Conservation (phyloP, 2,888 invertebrate genomes). For the Torymus aiolomorphi region DNA sequence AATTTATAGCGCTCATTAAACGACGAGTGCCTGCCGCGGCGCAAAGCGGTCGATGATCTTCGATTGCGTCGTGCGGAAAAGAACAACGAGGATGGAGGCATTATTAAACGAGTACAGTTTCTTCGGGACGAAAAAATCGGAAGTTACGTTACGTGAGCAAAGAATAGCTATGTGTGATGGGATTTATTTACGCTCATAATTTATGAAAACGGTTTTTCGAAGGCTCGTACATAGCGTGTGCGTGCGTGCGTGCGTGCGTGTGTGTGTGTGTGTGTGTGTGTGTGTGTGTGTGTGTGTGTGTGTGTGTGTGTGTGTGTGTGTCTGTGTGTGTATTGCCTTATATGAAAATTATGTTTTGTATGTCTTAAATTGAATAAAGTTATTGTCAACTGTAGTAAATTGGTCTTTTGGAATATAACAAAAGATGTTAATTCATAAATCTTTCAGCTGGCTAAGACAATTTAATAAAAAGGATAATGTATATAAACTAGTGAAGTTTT, state of each 20-base stretch:
- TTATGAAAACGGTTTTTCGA: background rate
- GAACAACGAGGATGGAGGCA: background rate
- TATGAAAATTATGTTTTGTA: background rate
- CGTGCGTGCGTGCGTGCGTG: no score
- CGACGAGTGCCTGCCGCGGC: background rate
- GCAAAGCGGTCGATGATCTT: conserved; percentile 36
- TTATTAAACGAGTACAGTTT: conserved; percentile 7
- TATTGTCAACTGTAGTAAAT: no score
- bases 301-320: no score
- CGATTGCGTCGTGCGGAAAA: background rate
- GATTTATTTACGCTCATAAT: conserved; percentile 11
- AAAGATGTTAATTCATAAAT: no score
- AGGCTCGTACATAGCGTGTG: background rate
- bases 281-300: no score
- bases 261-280: no score
- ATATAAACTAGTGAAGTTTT: no score
- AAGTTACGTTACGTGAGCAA: conserved; percentile 18
- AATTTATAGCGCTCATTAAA: conserved; percentile 43
- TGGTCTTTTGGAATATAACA: no score
- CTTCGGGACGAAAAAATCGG: background rate
- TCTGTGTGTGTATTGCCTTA: no score
- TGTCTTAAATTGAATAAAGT: no score
- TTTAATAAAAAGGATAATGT: no score
- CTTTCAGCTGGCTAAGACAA: no score
- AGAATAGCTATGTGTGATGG: background rate